Evolutionary conservation across 2,113 vertebrate species (phyloP).

Genomic region (Tinamus guttatus): DNA sequence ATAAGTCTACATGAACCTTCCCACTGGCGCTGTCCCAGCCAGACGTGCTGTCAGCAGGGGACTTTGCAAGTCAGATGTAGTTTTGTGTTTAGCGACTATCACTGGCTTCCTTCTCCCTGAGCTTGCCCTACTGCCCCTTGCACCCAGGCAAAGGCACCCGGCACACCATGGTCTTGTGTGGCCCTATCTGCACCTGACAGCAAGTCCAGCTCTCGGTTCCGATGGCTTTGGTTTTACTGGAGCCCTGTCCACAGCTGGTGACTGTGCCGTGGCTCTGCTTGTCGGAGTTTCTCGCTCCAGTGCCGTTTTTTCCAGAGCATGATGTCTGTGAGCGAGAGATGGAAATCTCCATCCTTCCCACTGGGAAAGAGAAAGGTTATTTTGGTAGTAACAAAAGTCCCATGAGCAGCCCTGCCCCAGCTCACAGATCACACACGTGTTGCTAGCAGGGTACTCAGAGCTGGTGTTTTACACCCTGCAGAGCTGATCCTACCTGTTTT

Average conservation of each 20-base stretch:
- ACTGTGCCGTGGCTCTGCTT: too few species aligned
- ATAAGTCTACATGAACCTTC: too few species aligned
- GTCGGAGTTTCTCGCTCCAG: not conserved
- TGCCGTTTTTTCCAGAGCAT: not conserved
- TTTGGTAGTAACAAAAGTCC: not conserved
- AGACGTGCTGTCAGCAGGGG: not conserved
- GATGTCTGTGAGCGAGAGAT: too few species aligned
- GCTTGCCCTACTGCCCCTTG: not conserved
- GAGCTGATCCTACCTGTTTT: not conserved
- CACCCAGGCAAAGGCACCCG: too few species aligned
- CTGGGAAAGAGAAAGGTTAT: not conserved
- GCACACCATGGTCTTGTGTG: too few species aligned
- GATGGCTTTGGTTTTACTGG: not conserved
- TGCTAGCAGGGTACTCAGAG: not conserved
- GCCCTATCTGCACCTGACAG: too few species aligned
- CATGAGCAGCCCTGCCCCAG: not conserved
- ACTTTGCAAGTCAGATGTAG: not conserved
- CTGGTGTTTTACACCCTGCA: not conserved
- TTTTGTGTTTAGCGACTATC: not conserved
- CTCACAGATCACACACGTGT: not conserved
- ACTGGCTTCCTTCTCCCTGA: not conserved
- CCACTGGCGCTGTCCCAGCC: accelerated
- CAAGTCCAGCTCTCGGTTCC: too few species aligned
- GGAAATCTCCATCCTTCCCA: not conserved
- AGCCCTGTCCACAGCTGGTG: too few species aligned